Evolutionary conservation across 2,888 invertebrate genomes (phyloP).

Genomic region (Gnatocerus cornutus): DNA sequence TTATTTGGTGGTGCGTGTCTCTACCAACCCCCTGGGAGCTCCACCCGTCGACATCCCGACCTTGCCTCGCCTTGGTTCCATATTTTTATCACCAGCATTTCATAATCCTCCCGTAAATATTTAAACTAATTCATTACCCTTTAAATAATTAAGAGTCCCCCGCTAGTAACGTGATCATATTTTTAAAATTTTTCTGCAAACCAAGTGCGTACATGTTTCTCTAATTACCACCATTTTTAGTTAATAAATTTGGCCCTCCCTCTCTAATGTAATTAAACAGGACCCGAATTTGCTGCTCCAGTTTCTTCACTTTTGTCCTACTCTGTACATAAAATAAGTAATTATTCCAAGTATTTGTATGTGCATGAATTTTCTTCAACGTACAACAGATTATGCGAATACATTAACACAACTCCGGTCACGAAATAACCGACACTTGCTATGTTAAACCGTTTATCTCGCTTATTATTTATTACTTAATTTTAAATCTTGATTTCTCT

Average conservation of each 20-base stretch:
- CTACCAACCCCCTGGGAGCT: slow-evolving; percentile 48
- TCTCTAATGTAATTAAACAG: slow-evolving; percentile 45
- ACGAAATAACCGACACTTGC: slow-evolving; percentile 50
- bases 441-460: slow-evolving; percentile 49
- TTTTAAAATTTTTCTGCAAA: slow-evolving; percentile 43
- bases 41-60: slow-evolving; percentile 48
- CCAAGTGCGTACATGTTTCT: slow-evolving; percentile 44
- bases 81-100: slow-evolving; percentile 46
- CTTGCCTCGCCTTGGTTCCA: slow-evolving; percentile 49
- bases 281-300: slow-evolving; percentile 44
- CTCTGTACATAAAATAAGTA: slow-evolving; percentile 46
- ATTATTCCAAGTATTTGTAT: slow-evolving; percentile 54
- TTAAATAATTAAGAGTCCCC: slow-evolving; percentile 45
- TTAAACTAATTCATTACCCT: slow-evolving; percentile 49
- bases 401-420: slow-evolving; percentile 50
- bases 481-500: slow-evolving; percentile 42
- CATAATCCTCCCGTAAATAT: slow-evolving; percentile 46
- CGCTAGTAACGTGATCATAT: slow-evolving; percentile 43
- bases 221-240: slow-evolving; percentile 46
- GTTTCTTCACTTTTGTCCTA: slow-evolving; percentile 45
- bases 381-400: slow-evolving; percentile 51
- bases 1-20: slow-evolving; percentile 64
- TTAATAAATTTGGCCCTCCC: slow-evolving; percentile 49
- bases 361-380: slow-evolving; percentile 52
- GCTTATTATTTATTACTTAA: slow-evolving; percentile 49